Percentiles rank a stretch among this genome's conserved stretches.
Evolutionary conservation across 1,140 invertebrate species (phyloP).

Genomic region (Latrodectus geometricus): DNA sequence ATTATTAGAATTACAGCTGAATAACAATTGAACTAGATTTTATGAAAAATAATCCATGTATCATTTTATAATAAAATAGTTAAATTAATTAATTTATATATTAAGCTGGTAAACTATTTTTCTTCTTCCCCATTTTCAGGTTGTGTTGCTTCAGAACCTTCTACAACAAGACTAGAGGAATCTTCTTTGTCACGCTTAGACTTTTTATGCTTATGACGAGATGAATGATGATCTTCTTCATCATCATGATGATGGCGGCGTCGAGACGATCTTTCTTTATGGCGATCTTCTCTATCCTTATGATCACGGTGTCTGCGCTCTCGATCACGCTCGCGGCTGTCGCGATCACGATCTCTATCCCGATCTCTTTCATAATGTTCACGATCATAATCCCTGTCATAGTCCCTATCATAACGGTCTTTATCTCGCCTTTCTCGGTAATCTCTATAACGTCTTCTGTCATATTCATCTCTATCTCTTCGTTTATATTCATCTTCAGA

Average conservation of each 20-base stretch:
- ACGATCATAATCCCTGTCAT: conserved; percentile 62
- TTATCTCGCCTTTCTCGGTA: conserved; percentile 47
- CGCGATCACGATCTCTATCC: conserved; percentile 58
- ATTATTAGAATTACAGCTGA: too few species aligned
- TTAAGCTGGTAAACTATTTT: background rate
- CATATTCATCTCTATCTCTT: conserved; percentile 57
- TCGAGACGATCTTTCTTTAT: conserved; percentile 55
- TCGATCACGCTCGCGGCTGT: conserved; percentile 64
- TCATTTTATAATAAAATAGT: too few species aligned
- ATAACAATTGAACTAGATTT: too few species aligned
- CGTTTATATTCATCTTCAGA: conserved; percentile 57
- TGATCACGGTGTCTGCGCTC: conserved; percentile 64
- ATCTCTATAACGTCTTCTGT: conserved; percentile 45
- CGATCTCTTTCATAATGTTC: conserved; percentile 63
- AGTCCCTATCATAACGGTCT: conserved; percentile 55
- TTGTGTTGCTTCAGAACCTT: conserved; percentile 31
- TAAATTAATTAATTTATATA: too few species aligned
- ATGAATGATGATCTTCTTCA: conserved; percentile 62
- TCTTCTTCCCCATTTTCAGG: conserved; percentile 26
- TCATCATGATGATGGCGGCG: conserved; percentile 58
- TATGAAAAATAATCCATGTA: too few species aligned
- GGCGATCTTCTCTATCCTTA: conserved; percentile 57
- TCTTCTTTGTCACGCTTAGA: conserved; percentile 65
- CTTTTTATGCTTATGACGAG: conserved; percentile 65
- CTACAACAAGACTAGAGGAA: background rate